These are phyloP conservation scores for Notocelia uddmanniana DNA, from an alignment of 2,888 invertebrate genomes.

Conservation along the genomic window DNA sequence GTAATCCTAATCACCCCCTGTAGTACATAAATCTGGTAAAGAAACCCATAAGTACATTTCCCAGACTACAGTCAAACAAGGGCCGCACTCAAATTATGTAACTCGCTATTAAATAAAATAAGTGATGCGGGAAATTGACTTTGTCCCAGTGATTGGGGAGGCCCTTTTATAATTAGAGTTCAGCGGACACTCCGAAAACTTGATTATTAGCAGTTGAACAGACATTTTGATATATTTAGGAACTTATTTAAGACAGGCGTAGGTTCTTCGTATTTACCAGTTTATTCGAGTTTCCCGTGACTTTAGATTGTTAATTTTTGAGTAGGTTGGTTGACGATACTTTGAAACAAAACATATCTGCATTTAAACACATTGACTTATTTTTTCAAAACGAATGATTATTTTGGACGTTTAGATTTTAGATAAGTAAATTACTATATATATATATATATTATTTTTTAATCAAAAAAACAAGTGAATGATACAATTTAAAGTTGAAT, in stretches of 20 bases:
- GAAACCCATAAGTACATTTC: neutral
- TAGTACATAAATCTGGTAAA: neutral
- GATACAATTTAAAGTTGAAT: too few relatives aligned
- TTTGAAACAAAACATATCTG: neutral
- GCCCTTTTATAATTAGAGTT: slow-evolving; percentile 27
- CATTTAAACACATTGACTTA: too few relatives aligned
- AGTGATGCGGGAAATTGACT: slow-evolving; percentile 39
- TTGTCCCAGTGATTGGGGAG: slow-evolving; percentile 32
- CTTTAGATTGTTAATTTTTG: neutral
- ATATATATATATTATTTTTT: too few relatives aligned
- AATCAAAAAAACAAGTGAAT: too few relatives aligned
- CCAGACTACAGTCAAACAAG: neutral
- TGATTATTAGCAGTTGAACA: neutral
- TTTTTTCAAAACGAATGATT: too few relatives aligned
- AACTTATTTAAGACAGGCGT: neutral
- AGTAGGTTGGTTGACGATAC: neutral
- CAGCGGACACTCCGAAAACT: neutral
- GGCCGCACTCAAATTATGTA: slow-evolving; percentile 19
- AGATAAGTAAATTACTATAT: too few relatives aligned
- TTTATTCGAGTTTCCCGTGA: slow-evolving; percentile 10
- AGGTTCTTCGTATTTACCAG: neutral
- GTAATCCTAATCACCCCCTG: too few relatives aligned
- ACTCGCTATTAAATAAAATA: slow-evolving; percentile 27
- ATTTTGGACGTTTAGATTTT: too few relatives aligned
- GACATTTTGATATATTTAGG: neutral